Evolutionary conservation across 2,113 vertebrate genomes (phyloP).

Genomic region (Girardinichthys multiradiatus): DNA sequence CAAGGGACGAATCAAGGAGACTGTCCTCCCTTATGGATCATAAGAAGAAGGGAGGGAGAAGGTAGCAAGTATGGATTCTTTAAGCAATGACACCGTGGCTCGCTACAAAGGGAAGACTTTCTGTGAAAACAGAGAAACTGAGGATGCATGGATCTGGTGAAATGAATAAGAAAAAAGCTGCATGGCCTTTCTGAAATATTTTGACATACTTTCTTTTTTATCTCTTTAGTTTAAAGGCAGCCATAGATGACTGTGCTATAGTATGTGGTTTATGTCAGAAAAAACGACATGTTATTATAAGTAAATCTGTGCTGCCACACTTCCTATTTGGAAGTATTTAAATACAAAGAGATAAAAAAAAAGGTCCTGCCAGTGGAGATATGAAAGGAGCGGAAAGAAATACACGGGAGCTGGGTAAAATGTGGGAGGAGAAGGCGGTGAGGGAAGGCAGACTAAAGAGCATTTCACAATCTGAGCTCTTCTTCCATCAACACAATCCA

Average conservation of each 20-base stretch:
- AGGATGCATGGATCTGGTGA: neutral
- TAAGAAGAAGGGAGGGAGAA: neutral
- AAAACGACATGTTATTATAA: neutral
- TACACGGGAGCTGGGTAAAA: constrained; percentile 13
- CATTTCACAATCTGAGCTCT: constrained; percentile 63
- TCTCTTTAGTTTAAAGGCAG: neutral
- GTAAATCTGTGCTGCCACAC: constrained; percentile 1
- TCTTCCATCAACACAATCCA: constrained; percentile 74
- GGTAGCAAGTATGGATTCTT: neutral
- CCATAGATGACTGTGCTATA: neutral
- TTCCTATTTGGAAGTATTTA: constrained; percentile 8
- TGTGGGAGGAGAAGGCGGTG: constrained; percentile 25
- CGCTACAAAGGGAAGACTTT: constrained; percentile 14
- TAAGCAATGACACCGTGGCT: constrained; percentile 31
- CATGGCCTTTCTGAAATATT: neutral
- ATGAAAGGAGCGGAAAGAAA: constrained; percentile 5
- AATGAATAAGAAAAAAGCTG: neutral
- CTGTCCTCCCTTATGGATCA: neutral
- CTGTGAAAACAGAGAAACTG: constrained; percentile 12
- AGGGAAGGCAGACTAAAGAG: constrained; percentile 62
- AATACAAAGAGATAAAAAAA: neutral
- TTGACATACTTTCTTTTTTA: neutral
- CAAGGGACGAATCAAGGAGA: constrained; percentile 13
- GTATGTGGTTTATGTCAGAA: neutral
- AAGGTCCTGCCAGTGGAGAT: constrained; percentile 25